Evolutionary conservation across 2,113 vertebrate genomes (phyloP), one percentile per base, ranked within the genome.

Genomic region (Clarias macrocephalus): DNA sequence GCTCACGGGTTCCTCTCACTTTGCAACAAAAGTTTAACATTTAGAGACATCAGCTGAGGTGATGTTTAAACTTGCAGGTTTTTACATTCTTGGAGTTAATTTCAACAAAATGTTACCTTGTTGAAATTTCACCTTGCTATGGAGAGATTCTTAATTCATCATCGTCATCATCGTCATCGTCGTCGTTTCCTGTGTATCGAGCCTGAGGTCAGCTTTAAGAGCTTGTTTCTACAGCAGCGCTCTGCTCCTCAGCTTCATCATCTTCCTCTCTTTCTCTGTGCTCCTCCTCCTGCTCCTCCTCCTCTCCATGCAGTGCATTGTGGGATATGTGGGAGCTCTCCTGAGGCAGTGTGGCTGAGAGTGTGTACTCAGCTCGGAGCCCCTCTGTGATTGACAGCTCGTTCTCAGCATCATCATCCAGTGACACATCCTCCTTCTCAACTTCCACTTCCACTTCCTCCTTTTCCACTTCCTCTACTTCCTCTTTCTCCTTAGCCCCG

Each of bases 331-430:
- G n/a, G 57, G 85, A 82, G 23, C 80, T 87, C 0, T 91, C 89
- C 84, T 95, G 93, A 42, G 89, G 93, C 57, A 95, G 92, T 0
- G 94, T 95, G 56, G 91, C 89, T 52, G 94, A 96, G 72, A 95
- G 91, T 63, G 93, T 84, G 12, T 94, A 94, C 89, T 84, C 94
- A 88, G 5, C 87, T 65, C 72, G 81, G 0, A 92, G 42, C 0
- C 94, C 94, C 94, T 97, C 96, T 72, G 92, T 88, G 0, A 96
- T 94, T 72, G 95, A 91, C 88, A 94, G 86, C 93, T 95, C 90
- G 9, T 92, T 86, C 87, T 94, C 94, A 91, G 92, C 94, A 88
- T 76, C 93, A 82, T 73, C 85, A n/a, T 15, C 16, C 12, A 23
- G 59, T 37, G 79, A 62, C 18, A 62, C 30, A 23, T 37, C 18